Conservation (phyloP, 2,888 invertebrate genomes). For the Tipula vernalis region DNA sequence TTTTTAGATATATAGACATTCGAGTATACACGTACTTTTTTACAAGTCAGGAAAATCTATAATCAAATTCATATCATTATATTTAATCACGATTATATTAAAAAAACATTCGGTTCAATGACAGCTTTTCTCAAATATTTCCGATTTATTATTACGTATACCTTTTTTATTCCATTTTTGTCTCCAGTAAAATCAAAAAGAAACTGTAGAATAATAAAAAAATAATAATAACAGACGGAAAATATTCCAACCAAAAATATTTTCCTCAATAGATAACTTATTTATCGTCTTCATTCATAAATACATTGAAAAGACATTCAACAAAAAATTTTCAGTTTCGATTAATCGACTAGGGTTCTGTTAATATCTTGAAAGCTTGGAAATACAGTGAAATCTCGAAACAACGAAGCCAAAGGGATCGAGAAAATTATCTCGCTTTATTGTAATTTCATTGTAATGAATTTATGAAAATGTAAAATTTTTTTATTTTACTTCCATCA, state of each 20-base stretch:
- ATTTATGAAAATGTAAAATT: too few relatives aligned
- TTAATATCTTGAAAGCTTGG: neutral
- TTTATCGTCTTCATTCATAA: neutral
- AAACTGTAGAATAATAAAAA: neutral
- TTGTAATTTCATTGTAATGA: too few relatives aligned
- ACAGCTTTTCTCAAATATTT: neutral
- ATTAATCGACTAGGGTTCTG: neutral
- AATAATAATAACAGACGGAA: neutral
- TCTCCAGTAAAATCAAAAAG: neutral
- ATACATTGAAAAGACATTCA: neutral
- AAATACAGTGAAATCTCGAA: neutral
- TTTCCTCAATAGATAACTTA: neutral
- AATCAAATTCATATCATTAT: neutral
- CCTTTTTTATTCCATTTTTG: neutral
- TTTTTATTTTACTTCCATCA: too few relatives aligned
- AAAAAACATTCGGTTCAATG: neutral
- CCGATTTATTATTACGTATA: neutral
- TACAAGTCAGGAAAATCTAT: neutral
- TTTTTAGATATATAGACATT: too few relatives aligned
- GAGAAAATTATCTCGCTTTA: too few relatives aligned
- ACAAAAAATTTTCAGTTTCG: neutral
- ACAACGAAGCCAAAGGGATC: too few relatives aligned
- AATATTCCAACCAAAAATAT: neutral
- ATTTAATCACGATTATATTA: neutral
- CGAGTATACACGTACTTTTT: neutral